Evolutionary conservation across 1,140 invertebrate species (phyloP).

Genomic region (Nephila pilipes): DNA sequence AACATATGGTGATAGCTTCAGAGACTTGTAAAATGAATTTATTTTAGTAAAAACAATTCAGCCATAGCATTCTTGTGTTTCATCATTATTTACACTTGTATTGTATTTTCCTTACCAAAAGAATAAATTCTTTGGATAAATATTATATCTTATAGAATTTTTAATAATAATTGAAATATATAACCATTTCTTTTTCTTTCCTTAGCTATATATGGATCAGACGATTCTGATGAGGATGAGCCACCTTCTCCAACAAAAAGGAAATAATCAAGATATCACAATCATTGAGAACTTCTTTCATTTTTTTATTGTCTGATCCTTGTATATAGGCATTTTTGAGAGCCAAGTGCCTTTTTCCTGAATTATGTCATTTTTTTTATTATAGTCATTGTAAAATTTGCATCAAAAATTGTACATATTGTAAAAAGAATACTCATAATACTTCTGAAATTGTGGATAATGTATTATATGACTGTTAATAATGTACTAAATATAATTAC

Average conservation of each 20-base stretch:
- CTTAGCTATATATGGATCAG: constrained; percentile 71
- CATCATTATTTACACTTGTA: neutral
- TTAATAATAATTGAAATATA: no score
- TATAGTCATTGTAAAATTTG: neutral
- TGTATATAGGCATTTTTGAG: neutral
- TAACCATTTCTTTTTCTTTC: neutral
- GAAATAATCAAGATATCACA: neutral
- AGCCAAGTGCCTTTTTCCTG: constrained; percentile 37
- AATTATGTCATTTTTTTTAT: neutral
- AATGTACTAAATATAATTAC: neutral
- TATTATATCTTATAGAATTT: no score
- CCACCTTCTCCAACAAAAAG: neutral
- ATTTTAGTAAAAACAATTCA: no score
- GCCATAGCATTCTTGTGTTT: no score
- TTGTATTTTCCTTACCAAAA: neutral
- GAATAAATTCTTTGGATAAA: neutral
- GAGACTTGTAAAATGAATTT: no score
- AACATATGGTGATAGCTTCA: no score
- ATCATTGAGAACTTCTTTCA: neutral
- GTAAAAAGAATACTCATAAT: neutral
- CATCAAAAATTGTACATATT: constrained; percentile 14
- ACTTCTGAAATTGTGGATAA: neutral
- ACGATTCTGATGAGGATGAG: constrained; percentile 71
- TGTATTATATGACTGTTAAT: neutral
- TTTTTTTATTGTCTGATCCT: neutral